Evolutionary conservation across 2,113 vertebrate species (phyloP), one percentile per base, ranked within the genome.

Genomic region (Sebastes fasciatus): DNA sequence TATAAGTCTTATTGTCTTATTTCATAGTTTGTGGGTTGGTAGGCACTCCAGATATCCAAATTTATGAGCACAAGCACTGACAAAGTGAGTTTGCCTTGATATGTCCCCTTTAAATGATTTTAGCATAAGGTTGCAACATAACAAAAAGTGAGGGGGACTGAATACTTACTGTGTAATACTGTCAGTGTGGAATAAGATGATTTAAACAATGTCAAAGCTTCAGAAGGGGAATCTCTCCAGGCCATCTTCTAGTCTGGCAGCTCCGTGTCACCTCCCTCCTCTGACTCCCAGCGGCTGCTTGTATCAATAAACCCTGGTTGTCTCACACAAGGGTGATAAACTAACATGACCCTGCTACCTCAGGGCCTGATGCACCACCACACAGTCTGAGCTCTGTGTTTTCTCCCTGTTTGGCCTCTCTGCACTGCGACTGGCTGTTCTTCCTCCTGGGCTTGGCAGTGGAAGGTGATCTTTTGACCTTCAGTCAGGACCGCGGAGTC

Each of bases 381-480:
- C 63, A 46, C 54, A 4, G 1, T n/a, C 62, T 54, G 51, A 4
- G 70, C 17, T 61, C 48, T 77, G 64, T 74, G 43, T 26, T 49
- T 26, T 69, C 26, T 17, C 46, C 11, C 69, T 9, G 43, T 40
- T 34, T 61, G 52, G 26, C 40, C 67, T 68, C 55, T 21, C 3
- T 52, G 48, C 52, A 1, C 61, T n/a, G 45, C 7, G 45, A 64
- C 66, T 13, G 54, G n/a, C 73, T 78, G 21, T 26, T 60, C 12
- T 45, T 64, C 71, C 45, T 67, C 42, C 76, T 8, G 69, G 60
- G 60, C 66, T 34, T 46, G 34, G 46, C 6, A 7, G 48, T 58
- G 64, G 52, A 42, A 17, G 26, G 9, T 43, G 80, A 83, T 74
- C 85, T 82, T 74, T 52, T 69, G 42, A 83, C 74, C 73, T 55